phyloP scores from a whole-genome alignment of 1,140 invertebrate species.

The Lasaia peninsularis region DNA sequence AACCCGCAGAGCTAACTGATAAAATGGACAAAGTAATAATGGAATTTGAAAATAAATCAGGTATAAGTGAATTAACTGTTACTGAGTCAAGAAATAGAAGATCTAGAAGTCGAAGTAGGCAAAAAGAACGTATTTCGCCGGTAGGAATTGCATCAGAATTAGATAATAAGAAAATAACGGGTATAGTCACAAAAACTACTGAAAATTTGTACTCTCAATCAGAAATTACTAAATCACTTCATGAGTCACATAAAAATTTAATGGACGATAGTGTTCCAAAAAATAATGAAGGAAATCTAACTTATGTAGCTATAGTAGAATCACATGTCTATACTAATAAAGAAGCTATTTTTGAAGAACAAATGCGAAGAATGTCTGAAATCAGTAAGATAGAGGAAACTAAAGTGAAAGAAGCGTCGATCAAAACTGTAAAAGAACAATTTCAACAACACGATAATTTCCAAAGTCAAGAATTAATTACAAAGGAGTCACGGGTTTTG shows the following conservation, averaged over 20 bases:
- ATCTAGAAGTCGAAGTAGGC: constrained; percentile 39
- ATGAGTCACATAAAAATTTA: constrained; percentile 23
- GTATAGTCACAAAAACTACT: not conserved
- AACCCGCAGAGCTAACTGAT: constrained; percentile 47
- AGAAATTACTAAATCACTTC: constrained; percentile 20
- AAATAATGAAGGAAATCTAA: constrained; percentile 35
- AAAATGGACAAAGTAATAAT: constrained; percentile 61
- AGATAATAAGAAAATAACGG: constrained; percentile 32
- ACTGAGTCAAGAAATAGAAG: constrained; percentile 24
- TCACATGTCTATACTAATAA: constrained; percentile 62
- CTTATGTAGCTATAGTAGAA: constrained; percentile 61
- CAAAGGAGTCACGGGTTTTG: constrained; percentile 17
- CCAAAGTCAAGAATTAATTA: constrained; percentile 14
- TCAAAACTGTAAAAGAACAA: constrained; percentile 17
- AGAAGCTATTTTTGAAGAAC: constrained; percentile 45
- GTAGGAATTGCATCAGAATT: constrained; percentile 26
- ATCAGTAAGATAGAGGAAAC: constrained; percentile 17
- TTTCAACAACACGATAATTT: constrained; percentile 19
- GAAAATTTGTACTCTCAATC: constrained; percentile 23
- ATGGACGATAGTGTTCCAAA: constrained; percentile 24
- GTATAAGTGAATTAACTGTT: constrained; percentile 31
- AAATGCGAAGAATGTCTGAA: constrained; percentile 34
- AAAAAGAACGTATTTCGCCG: constrained; percentile 32
- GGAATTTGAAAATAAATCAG: constrained; percentile 53
- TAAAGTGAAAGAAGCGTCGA: constrained; percentile 19